Conservation (phyloP, 2,797 vertebrate genomes). For the Schizopygopsis malacanthus region DNA sequence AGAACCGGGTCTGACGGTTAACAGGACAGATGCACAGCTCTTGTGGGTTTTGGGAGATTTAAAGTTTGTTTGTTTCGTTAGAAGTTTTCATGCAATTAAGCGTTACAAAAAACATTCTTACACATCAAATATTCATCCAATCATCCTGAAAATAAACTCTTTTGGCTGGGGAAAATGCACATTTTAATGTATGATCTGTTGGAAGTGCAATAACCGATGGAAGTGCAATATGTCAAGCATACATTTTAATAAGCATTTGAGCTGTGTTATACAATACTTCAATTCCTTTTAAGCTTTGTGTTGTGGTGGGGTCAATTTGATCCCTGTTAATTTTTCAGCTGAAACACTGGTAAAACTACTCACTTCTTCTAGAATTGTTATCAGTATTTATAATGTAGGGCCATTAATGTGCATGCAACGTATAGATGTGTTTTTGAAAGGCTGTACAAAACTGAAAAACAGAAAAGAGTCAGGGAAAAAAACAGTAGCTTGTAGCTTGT, state of each 20-base stretch:
- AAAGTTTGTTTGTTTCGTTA: neutral
- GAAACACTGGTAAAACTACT: neutral
- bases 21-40: neutral
- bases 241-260: neutral
- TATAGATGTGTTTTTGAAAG: neutral
- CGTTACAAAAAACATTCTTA: neutral
- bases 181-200: neutral
- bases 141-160: neutral
- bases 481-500: neutral
- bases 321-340: neutral
- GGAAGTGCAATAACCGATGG: neutral
- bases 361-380: neutral
- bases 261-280: neutral
- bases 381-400: neutral
- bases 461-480: neutral
- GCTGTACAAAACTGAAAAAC: neutral
- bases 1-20: neutral
- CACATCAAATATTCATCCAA: neutral
- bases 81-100: neutral
- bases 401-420: neutral
- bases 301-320: neutral
- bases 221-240: neutral
- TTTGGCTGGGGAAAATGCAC: neutral
- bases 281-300: neutral
- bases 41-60: neutral